phyloP scores from a whole-genome alignment of 1,140 invertebrate genomes.

The Drosophila nigrodunni region DNA sequence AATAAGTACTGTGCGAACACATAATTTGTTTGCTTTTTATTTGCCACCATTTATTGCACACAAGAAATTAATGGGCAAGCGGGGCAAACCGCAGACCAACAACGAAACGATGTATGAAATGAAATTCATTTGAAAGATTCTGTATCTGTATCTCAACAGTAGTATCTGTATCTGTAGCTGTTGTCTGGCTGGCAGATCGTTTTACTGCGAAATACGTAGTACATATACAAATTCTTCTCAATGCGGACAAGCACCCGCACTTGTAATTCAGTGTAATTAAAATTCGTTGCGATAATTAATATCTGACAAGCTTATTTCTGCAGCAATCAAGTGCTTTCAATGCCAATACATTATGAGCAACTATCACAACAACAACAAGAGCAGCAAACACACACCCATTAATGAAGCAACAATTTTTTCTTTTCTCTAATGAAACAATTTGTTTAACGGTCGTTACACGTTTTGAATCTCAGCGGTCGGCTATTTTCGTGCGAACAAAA shows the following conservation, averaged over 20 bases:
- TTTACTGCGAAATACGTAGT: constrained; percentile 47
- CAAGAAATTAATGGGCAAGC: constrained; percentile 64
- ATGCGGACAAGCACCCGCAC: constrained; percentile 23
- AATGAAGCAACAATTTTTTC: background rate
- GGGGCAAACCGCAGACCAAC: constrained; percentile 41
- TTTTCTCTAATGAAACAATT: background rate
- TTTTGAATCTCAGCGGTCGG: background rate
- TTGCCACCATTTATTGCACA: constrained; percentile 60
- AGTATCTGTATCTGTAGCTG: constrained; percentile 44
- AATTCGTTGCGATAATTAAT: constrained; percentile 81
- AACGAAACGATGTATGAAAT: constrained; percentile 71
- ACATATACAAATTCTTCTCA: constrained; percentile 12
- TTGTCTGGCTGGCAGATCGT: constrained; percentile 44
- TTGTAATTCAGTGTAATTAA: constrained; percentile 59
- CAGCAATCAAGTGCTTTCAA: constrained; percentile 67
- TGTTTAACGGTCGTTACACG: background rate
- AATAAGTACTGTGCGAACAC: constrained; percentile 27
- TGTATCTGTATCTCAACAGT: constrained; percentile 1
- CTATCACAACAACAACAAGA: constrained; percentile 8
- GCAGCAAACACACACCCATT: constrained; percentile 14
- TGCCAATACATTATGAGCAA: constrained; percentile 47
- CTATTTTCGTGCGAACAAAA: no score
- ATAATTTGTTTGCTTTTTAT: constrained; percentile 53
- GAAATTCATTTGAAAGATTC: constrained; percentile 59
- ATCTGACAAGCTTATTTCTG: constrained; percentile 74